Percentiles rank a stretch among this genome's conserved stretches.
Evolutionary conservation across 2,797 vertebrate genomes (phyloP).

Genomic region (Cacajao melanocephalus): DNA sequence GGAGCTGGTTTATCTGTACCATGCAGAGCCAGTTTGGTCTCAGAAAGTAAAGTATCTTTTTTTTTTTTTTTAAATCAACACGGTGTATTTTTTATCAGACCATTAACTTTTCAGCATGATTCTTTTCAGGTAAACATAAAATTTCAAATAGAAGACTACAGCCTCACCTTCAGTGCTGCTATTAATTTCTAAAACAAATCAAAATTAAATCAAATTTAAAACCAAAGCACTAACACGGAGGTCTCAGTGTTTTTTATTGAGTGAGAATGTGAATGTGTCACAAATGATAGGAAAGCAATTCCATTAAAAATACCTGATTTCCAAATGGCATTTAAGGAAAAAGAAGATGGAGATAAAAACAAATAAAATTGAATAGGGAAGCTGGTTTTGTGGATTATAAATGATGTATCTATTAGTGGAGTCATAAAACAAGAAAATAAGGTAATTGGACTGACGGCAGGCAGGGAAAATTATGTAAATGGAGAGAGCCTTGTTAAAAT

Average conservation of each 20-base stretch:
- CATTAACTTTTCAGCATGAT: neutral
- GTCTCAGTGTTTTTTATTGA: neutral
- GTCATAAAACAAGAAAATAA: slow-evolving; percentile 71
- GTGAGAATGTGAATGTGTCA: neutral
- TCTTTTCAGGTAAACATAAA: neutral
- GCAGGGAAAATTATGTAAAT: slow-evolving; percentile 62
- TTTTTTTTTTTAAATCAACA: neutral
- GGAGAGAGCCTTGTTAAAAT: slow-evolving; percentile 48
- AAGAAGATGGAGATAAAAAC: slow-evolving; percentile 14
- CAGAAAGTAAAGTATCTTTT: neutral
- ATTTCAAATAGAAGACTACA: neutral
- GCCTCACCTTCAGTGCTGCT: neutral
- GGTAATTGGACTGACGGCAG: slow-evolving; percentile 26
- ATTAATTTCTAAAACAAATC: slow-evolving; percentile 34
- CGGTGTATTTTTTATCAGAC: neutral
- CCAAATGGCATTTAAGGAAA: neutral
- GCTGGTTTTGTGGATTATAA: slow-evolving; percentile 45
- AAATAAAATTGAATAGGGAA: slow-evolving; percentile 34
- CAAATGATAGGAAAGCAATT: slow-evolving; percentile 1
- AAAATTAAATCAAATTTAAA: slow-evolving; percentile 45
- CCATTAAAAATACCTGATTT: slow-evolving; percentile 29
- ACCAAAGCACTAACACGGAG: neutral
- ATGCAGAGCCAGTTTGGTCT: neutral
- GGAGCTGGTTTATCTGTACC: neutral
- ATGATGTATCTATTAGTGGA: slow-evolving; percentile 45